phyloP scores from a whole-genome alignment of 2,797 vertebrate species.

The Peromyscus eremicus region DNA sequence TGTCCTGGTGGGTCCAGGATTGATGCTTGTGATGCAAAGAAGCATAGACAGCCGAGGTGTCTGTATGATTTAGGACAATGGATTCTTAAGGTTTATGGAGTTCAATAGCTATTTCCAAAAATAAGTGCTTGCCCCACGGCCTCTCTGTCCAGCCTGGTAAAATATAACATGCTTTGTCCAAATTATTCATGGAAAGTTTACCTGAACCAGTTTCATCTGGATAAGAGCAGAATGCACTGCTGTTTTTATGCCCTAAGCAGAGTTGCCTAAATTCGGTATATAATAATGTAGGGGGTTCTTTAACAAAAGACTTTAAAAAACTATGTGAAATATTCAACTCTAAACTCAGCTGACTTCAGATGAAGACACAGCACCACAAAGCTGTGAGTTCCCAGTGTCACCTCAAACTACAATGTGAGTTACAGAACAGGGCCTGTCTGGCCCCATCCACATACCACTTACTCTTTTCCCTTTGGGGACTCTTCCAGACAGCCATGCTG shows the following conservation, averaged over 20 bases:
- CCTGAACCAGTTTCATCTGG: not conserved
- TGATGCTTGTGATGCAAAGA: slow-evolving; percentile 48
- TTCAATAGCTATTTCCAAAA: slow-evolving; percentile 33
- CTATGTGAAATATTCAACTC: not conserved
- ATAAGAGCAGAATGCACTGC: not conserved
- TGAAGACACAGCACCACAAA: not conserved
- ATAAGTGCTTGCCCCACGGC: not conserved
- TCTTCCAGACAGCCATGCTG: not conserved
- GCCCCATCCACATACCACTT: not conserved
- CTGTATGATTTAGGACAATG: not conserved
- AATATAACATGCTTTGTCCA: not conserved
- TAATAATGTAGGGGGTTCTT: not conserved
- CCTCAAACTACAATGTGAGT: not conserved
- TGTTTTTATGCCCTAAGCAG: not conserved
- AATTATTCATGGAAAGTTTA: not conserved
- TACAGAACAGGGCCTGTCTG: not conserved
- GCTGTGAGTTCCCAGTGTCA: not conserved
- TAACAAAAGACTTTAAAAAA: slow-evolving; percentile 37
- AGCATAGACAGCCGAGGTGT: not conserved
- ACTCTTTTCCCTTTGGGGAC: not conserved
- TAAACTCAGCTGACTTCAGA: not conserved
- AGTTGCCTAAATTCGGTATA: slow-evolving; percentile 7
- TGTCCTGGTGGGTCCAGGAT: not conserved
- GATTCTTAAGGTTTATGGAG: slow-evolving; percentile 32
- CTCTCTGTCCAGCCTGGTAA: not conserved